Base-by-base conservation (phyloP, 2,113 vertebrate species). In the Mesocricetus auratus region DNA sequence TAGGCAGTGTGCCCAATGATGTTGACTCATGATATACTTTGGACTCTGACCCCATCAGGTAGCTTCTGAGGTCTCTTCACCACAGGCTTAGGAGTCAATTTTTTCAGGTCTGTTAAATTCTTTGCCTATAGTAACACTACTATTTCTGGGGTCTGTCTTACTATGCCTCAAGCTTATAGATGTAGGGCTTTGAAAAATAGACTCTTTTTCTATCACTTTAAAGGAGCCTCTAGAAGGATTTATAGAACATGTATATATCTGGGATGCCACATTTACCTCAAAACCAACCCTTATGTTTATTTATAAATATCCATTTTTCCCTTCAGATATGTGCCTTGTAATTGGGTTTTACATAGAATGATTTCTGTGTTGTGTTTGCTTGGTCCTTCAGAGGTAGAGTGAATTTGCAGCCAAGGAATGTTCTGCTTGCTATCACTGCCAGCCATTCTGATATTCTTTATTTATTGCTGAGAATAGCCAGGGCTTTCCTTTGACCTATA, bases 251-350 rank as follows among this genome's bases (percentile, higher is more conserved):
- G 2, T 36, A 26, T 66, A 75, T 0, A 60, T 24, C n/a, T 1
- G 42, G 31, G 13, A 31, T 66, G 10, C 29, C 39, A 53, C 9
- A 15, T 94, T 94, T 81, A 91, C 53, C 33, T 29, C 3, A 60
- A 79, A 77, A 5, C 21, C 2, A 42, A 15, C 2, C 53, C 26
- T 68, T 19, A 33, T 50, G 85, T 87, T 89, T 36, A 85, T 86
- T 93, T 93, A 42, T 64, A 78, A 94, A 21, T 53, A 58, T 71
- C 5, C 45, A 66, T 53, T 62, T 85, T 73, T 66, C 36, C 66
- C 66, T 36, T 82, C 16, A 29, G 21, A 5, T 16, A 11, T 50
- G 6, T 1, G 36, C 6, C 22, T 39, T 8, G 60, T 24, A 91
- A 66, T 33, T 82, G 15, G 74, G 64, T 1, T 75, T 19, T 24